phyloP scores from a whole-genome alignment of 2,797 vertebrate species.

The Tangara arthus region DNA sequence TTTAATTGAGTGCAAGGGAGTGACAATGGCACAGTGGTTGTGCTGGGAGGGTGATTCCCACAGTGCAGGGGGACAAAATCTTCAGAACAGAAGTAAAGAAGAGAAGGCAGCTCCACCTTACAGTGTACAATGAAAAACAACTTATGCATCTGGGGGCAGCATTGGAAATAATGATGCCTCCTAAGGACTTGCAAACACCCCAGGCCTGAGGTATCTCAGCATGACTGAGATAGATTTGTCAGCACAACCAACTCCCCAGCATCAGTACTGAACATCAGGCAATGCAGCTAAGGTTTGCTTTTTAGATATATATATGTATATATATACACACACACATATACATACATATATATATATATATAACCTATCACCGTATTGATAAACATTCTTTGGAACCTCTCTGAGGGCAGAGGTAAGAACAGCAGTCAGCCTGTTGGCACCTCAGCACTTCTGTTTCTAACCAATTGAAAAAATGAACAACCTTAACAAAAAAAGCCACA shows the following conservation, averaged over 20 bases:
- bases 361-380: background rate
- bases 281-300: slow-evolving; percentile 30
- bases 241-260: background rate
- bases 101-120: background rate
- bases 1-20: slow-evolving; percentile 40
- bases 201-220: slow-evolving; percentile 32
- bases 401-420: background rate
- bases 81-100: background rate
- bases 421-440: slow-evolving; percentile 2
- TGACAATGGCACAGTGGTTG: background rate
- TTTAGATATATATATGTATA: background rate
- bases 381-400: slow-evolving; percentile 51
- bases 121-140: background rate
- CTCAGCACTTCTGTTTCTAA: slow-evolving; percentile 26
- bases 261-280: slow-evolving; percentile 35
- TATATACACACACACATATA: background rate
- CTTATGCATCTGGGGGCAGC: background rate
- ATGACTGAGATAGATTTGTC: background rate
- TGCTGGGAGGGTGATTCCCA: background rate
- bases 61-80: background rate
- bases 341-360: slow-evolving; percentile 1
- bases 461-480: background rate
- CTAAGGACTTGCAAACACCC: slow-evolving; percentile 1
- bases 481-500: background rate
- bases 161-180: background rate